These are phyloP conservation scores for Apostichopus californicus DNA, from an alignment of 35 echinoderm and acorn worm species.

Conservation along the genomic window DNA sequence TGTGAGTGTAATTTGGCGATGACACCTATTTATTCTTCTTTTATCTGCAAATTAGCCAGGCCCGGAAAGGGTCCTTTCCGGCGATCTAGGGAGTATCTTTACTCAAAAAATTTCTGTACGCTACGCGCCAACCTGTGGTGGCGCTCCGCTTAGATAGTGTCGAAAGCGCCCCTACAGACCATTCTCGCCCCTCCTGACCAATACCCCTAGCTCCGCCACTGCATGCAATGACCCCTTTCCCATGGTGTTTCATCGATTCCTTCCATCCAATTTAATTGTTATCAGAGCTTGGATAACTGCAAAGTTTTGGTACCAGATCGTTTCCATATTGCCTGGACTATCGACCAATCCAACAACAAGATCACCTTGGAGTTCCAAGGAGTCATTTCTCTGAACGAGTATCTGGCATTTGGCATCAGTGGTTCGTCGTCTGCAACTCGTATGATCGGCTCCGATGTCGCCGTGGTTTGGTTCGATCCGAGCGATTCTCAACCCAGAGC, in stretches of 20 bases:
- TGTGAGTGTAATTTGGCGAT: too few relatives aligned
- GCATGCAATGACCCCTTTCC: not conserved
- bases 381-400: slow-evolving; percentile 34
- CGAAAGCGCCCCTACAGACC: too few relatives aligned
- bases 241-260: not conserved
- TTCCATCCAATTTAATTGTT: not conserved
- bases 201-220: too few relatives aligned
- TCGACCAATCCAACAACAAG: slow-evolving; percentile 56
- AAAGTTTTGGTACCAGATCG: slow-evolving; percentile 61
- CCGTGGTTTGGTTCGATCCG: slow-evolving; percentile 71
- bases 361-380: slow-evolving; percentile 63
- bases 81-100: too few relatives aligned
- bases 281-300: slow-evolving; percentile 65
- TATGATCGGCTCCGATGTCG: slow-evolving; percentile 80
- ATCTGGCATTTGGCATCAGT: slow-evolving; percentile 88
- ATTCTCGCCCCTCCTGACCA: too few relatives aligned
- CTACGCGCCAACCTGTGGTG: too few relatives aligned
- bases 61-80: too few relatives aligned
- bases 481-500: not conserved
- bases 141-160: too few relatives aligned
- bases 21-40: too few relatives aligned
- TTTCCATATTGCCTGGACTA: slow-evolving; percentile 79
- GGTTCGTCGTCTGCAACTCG: slow-evolving; percentile 48
- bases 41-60: too few relatives aligned
- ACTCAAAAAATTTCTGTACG: too few relatives aligned